Evolutionary conservation across 1,140 invertebrate genomes (phyloP), one percentile per base, ranked within the genome.

Genomic region (Conus betulinus): DNA sequence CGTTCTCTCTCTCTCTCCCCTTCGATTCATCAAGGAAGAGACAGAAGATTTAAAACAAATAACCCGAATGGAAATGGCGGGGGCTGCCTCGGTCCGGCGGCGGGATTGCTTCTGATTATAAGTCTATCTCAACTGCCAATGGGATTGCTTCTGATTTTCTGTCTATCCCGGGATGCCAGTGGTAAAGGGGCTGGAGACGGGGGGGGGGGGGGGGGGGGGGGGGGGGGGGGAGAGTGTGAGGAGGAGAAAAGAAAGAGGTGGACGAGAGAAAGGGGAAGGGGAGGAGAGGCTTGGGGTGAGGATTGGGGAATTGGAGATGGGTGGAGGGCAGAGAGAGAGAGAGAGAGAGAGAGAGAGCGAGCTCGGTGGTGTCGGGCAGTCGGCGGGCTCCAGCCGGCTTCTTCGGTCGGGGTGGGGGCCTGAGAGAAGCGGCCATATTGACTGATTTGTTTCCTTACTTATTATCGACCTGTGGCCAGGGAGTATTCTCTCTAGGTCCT

Each of bases 71-170:
- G 85, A 87, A 87, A 87, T 87, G 74, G 63, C 85, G 71, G 51
- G 17, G 85, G 71, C 85, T 74, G 67, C 6, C n/a, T 23, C 85
- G 78, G 71, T 87, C 85, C 67, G 85, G 74, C 52, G 53, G 52
- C 20, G 74, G 84, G 85, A 87, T 87, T 87, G 74, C 85, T 79
- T 87, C 74, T 76, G 85, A 76, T 87, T 87, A 87, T 87, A 87
- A 76, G 85, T 87, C 85, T 87, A 87, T 87, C 85, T 78, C 23
- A 25, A 27, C 53, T 84, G 82, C 82, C 82, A 84, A 84, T 84
- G 82, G 82, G 82, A 84, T 84, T 81, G 79, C 79, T 81, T 81
- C 79, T 81, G 27, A 81, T 81, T 81, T 81, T 81, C 79, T 81
- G 51, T 81, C 79, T 81, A 23, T 23, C 76, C 13, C 0, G 13